Evolutionary conservation across 2,797 vertebrate genomes (phyloP), one percentile per base, ranked within the genome.

Genomic region (Distichodus sexfasciatus): DNA sequence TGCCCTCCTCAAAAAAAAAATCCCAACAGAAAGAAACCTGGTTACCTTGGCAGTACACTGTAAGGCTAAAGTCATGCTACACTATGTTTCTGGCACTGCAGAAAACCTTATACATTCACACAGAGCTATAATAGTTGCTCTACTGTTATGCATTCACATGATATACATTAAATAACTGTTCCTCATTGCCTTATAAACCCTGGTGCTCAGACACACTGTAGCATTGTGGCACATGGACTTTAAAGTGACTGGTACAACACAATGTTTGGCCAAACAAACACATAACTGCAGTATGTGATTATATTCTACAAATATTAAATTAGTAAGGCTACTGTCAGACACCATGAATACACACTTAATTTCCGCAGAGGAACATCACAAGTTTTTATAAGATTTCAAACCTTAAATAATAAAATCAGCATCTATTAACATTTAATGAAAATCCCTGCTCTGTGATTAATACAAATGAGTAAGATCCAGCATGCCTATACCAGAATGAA

Each of bases 31-130:
- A 57, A 38, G 5, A 61, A 61, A 48, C 26, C 12, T 3, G 33
- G 29, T 14, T 31, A 36, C 41, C 35, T 7, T 17, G 69, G 69
- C 41, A 47, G 58, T 57, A 64, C 54, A 55, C 24, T 64, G 60
- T 64, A 64, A 64, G 60, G 51, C 41, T 71, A 29, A 64, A 17
- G 51, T 23, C 69, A 71, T 71, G 60, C 50, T 64, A 64, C 50
- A 46, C 48, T 44, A 51, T 43, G 38, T 63, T 55, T 57, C 15
- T 21, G 28, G 33, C 26, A 15, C 48, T 36, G 28, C 36, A 54
- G 29, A 24, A 36, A 43, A 36, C 50, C 28, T 43, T 59, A 61
- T 28, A 61, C 57, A 53, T 69, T 40, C 57, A 60, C 24, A 48
- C 29, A 41, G 4, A 69, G 40, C 24, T 28, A 38, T 29, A 40